Percentiles rank a stretch among this genome's conserved stretches.
phyloP scores from a whole-genome alignment of 1,140 invertebrate species.

The Bombus haemorrhoidalis region DNA sequence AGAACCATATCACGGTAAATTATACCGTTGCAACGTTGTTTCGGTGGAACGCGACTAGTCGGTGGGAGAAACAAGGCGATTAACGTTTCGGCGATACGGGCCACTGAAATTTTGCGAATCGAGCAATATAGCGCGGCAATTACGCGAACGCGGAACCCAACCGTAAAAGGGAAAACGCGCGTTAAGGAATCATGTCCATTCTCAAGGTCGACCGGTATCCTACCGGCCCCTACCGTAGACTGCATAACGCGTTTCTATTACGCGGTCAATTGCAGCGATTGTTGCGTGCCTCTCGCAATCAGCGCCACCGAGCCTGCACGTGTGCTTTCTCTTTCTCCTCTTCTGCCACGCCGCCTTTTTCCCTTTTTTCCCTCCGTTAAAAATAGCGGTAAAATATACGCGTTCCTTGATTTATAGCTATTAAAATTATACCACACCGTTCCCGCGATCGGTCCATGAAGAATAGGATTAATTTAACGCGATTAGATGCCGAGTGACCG shows the following conservation, averaged over 20 bases:
- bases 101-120: slow-evolving; percentile 49
- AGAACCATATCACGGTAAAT: background rate
- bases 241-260: slow-evolving; percentile 77
- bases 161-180: slow-evolving; percentile 73
- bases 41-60: background rate
- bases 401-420: slow-evolving; percentile 4
- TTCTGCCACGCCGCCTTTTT: background rate
- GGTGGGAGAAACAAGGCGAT: background rate
- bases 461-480: slow-evolving; percentile 40
- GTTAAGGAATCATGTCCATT: slow-evolving; percentile 74
- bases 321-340: slow-evolving; percentile 32
- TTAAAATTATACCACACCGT: background rate
- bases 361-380: background rate
- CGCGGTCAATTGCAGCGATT: slow-evolving; percentile 75
- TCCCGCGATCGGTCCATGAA: background rate
- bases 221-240: slow-evolving; percentile 64
- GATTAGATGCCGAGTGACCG: slow-evolving; percentile 33
- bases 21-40: background rate
- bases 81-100: background rate
- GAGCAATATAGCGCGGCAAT: slow-evolving; percentile 54
- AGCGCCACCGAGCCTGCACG: slow-evolving; percentile 50
- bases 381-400: background rate
- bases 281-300: slow-evolving; percentile 73
- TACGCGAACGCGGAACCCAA: slow-evolving; percentile 70
- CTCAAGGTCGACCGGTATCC: slow-evolving; percentile 76